Conservation (phyloP, 1,140 invertebrate genomes). For the Leptinotarsa defecta region DNA sequence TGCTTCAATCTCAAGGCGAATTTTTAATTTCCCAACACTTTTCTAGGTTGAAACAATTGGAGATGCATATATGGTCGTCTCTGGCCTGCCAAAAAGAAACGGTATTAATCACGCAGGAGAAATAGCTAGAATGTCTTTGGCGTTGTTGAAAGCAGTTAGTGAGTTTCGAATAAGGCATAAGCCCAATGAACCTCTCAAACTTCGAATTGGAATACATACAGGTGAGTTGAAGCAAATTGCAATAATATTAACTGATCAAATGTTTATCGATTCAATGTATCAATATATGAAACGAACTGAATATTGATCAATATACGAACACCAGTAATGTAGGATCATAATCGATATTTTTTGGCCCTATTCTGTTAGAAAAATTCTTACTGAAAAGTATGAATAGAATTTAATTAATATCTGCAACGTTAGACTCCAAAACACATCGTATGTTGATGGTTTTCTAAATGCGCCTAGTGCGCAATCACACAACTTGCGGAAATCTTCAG, state of each 20-base stretch:
- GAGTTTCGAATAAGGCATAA: constrained; percentile 90
- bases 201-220: constrained; percentile 94
- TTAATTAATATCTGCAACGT: too few relatives aligned
- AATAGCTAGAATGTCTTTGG: constrained; percentile 89
- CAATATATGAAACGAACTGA: not conserved
- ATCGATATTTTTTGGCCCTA: too few relatives aligned
- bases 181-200: constrained; percentile 83
- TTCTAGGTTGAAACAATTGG: constrained; percentile 93
- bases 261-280: not conserved
- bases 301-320: not conserved
- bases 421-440: too few relatives aligned
- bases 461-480: too few relatives aligned
- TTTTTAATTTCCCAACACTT: not conserved
- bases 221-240: constrained; percentile 15
- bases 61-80: constrained; percentile 95
- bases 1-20: too few relatives aligned
- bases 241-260: not conserved
- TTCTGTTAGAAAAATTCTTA: not conserved
- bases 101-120: constrained; percentile 86
- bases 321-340: too few relatives aligned
- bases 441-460: too few relatives aligned
- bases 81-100: constrained; percentile 87
- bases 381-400: not conserved
- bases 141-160: constrained; percentile 81
- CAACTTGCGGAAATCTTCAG: too few relatives aligned